Conservation (phyloP, 1,140 invertebrate species). For the Drosophila mojavensis region DNA sequence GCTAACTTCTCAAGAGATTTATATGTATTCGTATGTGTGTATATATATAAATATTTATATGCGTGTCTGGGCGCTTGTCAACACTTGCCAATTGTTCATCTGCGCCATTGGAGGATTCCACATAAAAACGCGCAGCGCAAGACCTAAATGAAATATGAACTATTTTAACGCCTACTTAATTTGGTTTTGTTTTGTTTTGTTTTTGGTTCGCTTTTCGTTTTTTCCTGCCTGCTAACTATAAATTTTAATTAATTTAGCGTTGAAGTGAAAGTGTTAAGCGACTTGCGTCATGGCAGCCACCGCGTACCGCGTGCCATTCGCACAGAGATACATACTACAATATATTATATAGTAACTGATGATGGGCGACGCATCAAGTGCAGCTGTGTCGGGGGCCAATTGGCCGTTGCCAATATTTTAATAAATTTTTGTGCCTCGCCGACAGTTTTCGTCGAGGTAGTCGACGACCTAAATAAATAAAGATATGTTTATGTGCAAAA, state of each 20-base stretch:
- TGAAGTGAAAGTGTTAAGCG: slow-evolving; percentile 75
- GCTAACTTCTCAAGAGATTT: slow-evolving; percentile 1
- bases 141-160: slow-evolving; percentile 81
- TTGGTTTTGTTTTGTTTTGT: slow-evolving; percentile 66
- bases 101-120: slow-evolving; percentile 68
- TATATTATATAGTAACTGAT: neutral
- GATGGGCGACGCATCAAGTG: slow-evolving; percentile 38
- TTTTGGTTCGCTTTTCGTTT: slow-evolving; percentile 39
- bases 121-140: slow-evolving; percentile 42
- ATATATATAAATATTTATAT: slow-evolving; percentile 6
- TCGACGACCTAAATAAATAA: slow-evolving; percentile 81
- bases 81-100: slow-evolving; percentile 80
- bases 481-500: slow-evolving; percentile 84
- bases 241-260: slow-evolving; percentile 82
- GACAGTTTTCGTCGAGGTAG: slow-evolving; percentile 49
- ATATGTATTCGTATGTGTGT: neutral
- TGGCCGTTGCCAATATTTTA: slow-evolving; percentile 57
- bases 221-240: slow-evolving; percentile 49
- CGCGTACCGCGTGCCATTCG: slow-evolving; percentile 17
- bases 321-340: neutral
- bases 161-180: slow-evolving; percentile 84
- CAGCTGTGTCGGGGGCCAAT: slow-evolving; percentile 50
- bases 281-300: slow-evolving; percentile 47
- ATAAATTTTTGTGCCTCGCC: slow-evolving; percentile 54
- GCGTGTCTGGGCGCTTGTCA: slow-evolving; percentile 48